These are phyloP conservation scores for Atlantisia rogersi DNA, from an alignment of 2,113 vertebrate genomes.

Conservation along the genomic window DNA sequence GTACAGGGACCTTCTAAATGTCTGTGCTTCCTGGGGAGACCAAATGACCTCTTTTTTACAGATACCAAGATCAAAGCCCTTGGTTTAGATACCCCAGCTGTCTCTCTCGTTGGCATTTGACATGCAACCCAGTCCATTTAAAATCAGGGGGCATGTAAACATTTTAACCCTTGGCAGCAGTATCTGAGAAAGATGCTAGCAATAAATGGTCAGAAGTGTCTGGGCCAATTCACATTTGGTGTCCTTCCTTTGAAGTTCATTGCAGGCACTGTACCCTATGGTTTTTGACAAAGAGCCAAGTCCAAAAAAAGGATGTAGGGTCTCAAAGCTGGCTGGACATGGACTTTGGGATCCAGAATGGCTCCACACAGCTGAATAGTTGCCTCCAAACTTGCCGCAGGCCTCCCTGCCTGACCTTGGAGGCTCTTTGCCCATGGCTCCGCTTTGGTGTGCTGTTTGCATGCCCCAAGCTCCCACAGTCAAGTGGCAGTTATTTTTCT, in stretches of 20 bases:
- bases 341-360: constrained; percentile 1
- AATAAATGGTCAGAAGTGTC: constrained; percentile 61
- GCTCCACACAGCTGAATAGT: background rate
- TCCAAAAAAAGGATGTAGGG: constrained; percentile 69
- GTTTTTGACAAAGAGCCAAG: constrained; percentile 67
- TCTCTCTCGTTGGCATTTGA: constrained; percentile 76
- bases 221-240: constrained; percentile 59
- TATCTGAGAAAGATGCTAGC: constrained; percentile 70
- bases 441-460: background rate
- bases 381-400: background rate
- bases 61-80: constrained; percentile 78
- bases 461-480: rapidly evolving
- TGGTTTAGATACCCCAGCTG: constrained; percentile 77
- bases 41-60: constrained; percentile 75
- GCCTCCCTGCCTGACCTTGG: constrained; percentile 22
- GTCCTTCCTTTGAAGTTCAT: constrained; percentile 69
- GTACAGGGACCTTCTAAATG: constrained; percentile 71
- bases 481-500: background rate
- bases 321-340: background rate
- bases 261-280: constrained; percentile 44
- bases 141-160: constrained; percentile 74
- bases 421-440: background rate
- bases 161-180: constrained; percentile 74
- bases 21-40: constrained; percentile 74
- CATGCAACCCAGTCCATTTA: constrained; percentile 72